phyloP scores from a whole-genome alignment of 1,140 invertebrate genomes.

The Pseudachorutes palmiensis region DNA sequence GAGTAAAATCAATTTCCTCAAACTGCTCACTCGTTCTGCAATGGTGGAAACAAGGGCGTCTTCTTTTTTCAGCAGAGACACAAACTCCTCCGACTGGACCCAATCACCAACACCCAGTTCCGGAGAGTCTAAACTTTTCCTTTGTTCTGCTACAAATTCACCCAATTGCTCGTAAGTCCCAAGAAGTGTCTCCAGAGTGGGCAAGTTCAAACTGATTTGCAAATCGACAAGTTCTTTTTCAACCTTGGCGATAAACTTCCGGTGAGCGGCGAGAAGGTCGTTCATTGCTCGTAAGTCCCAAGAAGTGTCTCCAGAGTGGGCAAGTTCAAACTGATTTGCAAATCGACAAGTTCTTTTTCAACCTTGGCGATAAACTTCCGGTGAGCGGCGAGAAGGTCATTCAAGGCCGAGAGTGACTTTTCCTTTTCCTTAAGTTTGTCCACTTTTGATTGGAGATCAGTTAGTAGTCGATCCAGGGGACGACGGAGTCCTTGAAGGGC shows the following conservation, averaged over 20 bases:
- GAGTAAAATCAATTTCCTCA: slow-evolving; percentile 65
- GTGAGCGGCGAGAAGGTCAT: slow-evolving; percentile 57
- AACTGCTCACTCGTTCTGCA: slow-evolving; percentile 70
- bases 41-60: slow-evolving; percentile 66
- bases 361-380: slow-evolving; percentile 69
- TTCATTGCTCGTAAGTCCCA: not conserved
- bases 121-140: slow-evolving; percentile 58
- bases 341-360: slow-evolving; percentile 68
- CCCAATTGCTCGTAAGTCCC: slow-evolving; percentile 56
- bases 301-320: slow-evolving; percentile 48
- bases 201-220: slow-evolving; percentile 71
- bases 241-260: slow-evolving; percentile 68
- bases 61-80: slow-evolving; percentile 67
- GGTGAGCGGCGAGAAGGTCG: slow-evolving; percentile 57
- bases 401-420: not conserved
- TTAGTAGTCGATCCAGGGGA: not conserved
- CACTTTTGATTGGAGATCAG: not conserved
- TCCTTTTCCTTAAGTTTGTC: not conserved
- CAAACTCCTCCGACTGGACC: slow-evolving; percentile 55
- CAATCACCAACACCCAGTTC: slow-evolving; percentile 51
- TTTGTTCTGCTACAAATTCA: slow-evolving; percentile 68
- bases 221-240: slow-evolving; percentile 66
- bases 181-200: slow-evolving; percentile 44
- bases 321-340: slow-evolving; percentile 73
- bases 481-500: slow-evolving; percentile 49